Evolutionary conservation across 2,113 vertebrate species (phyloP).

Genomic region (Promerops cafer): DNA sequence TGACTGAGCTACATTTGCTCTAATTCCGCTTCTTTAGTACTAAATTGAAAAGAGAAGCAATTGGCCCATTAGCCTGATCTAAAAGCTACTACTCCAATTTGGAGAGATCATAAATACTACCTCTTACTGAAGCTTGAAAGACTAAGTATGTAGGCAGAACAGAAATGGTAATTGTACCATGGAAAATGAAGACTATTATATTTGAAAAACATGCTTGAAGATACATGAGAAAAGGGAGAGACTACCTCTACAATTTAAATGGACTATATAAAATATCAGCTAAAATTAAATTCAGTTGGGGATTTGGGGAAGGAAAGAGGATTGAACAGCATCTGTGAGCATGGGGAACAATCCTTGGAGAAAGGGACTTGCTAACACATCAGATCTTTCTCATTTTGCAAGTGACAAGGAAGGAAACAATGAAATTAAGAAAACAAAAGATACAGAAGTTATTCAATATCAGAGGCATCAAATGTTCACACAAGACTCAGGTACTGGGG

Average conservation of each 20-base stretch:
- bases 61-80: neutral
- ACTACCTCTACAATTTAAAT: neutral
- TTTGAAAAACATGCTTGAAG: neutral
- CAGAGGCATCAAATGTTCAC: neutral
- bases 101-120: neutral
- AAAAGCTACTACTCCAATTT: neutral
- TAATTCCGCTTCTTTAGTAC: neutral
- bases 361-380: neutral
- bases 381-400: neutral
- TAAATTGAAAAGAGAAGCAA: constrained; percentile 4
- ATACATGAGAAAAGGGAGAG: neutral
- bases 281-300: neutral
- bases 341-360: neutral
- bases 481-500: neutral
- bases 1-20: neutral
- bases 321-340: neutral
- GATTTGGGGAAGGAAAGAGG: neutral
- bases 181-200: neutral
- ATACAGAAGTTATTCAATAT: rapidly evolving
- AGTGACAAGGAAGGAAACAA: neutral
- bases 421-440: neutral
- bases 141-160: neutral
- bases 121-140: neutral
- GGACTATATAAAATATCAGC: neutral
- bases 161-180: neutral